Evolutionary conservation across 92 coral and sea anemone genomes (phyloP).

Genomic region (Bergia puertoricense): DNA sequence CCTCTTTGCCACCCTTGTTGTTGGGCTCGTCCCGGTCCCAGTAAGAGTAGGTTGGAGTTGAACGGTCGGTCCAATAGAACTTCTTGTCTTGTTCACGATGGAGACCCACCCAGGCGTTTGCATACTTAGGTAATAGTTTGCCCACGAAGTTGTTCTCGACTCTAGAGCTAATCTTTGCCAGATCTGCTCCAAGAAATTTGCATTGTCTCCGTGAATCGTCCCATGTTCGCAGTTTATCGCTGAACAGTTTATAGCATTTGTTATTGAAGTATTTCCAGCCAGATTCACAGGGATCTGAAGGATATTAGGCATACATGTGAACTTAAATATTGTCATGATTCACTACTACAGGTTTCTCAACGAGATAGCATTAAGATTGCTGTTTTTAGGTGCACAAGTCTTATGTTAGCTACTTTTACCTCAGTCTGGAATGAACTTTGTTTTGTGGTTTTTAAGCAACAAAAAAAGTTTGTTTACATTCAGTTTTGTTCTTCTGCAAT

Average conservation of each 20-base stretch:
- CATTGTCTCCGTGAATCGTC: not conserved
- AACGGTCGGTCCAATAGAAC: constrained; percentile 25
- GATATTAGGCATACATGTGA: too few relatives aligned
- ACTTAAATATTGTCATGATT: too few relatives aligned
- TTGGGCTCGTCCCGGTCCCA: not conserved
- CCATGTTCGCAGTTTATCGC: not conserved
- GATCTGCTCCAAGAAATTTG: not conserved
- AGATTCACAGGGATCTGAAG: constrained; percentile 20
- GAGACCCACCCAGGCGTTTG: constrained; percentile 18
- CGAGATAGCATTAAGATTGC: too few relatives aligned
- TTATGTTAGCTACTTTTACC: too few relatives aligned
- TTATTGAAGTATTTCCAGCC: constrained; percentile 8
- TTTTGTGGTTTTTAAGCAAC: too few relatives aligned
- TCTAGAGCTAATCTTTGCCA: constrained; percentile 5
- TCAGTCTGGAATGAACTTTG: too few relatives aligned
- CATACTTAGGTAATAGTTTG: not conserved
- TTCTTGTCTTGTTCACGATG: not conserved
- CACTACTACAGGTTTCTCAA: too few relatives aligned
- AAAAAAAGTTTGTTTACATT: too few relatives aligned
- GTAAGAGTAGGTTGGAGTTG: not conserved
- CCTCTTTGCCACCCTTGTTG: not conserved
- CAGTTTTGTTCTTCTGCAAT: too few relatives aligned
- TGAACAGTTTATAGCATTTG: not conserved
- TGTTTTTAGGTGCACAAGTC: too few relatives aligned
- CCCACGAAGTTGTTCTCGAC: constrained; percentile 11